These are phyloP conservation scores for Drosophila ficusphila DNA, from an alignment of 1,140 invertebrate species.

Conservation along the genomic window DNA sequence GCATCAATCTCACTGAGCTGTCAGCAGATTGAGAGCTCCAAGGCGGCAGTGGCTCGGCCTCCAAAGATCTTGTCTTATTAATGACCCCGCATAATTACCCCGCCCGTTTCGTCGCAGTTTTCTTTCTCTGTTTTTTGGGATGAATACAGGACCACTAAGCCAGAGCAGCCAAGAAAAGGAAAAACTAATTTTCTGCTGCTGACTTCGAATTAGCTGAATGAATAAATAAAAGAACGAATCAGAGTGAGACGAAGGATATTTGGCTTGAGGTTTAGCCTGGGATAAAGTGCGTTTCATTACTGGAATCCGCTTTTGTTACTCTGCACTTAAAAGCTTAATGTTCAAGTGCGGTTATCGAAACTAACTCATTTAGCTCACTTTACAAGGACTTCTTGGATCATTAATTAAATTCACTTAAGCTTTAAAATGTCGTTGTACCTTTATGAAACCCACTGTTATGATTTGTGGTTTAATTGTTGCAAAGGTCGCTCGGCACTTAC, in stretches of 20 bases:
- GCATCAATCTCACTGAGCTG: conserved; percentile 50
- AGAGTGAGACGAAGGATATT: conserved; percentile 20
- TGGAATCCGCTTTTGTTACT: too few relatives aligned
- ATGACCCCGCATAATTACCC: conserved; percentile 53
- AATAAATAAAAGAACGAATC: conserved; percentile 60
- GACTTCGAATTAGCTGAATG: conserved; percentile 82
- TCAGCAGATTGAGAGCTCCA: conserved; percentile 22
- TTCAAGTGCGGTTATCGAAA: too few relatives aligned
- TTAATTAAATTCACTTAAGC: too few relatives aligned
- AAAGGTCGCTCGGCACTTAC: conserved; percentile 1
- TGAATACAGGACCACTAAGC: conserved; percentile 50
- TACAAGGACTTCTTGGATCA: too few relatives aligned
- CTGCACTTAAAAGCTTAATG: too few relatives aligned
- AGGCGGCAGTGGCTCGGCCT: conserved; percentile 13
- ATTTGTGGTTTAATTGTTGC: conserved; percentile 15
- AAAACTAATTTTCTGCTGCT: conserved; percentile 84
- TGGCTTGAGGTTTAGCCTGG: background rate
- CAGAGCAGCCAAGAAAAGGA: conserved; percentile 28
- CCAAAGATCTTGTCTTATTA: conserved; percentile 36
- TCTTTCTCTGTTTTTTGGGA: conserved; percentile 9
- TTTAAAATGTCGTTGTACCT: too few relatives aligned
- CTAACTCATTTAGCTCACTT: too few relatives aligned
- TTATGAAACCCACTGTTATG: background rate
- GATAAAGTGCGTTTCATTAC: background rate
- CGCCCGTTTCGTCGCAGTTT: background rate